Percentiles rank a stretch among this genome's conserved stretches.
phyloP scores from a whole-genome alignment of 2,113 vertebrate species.

The Lycaon pictus region DNA sequence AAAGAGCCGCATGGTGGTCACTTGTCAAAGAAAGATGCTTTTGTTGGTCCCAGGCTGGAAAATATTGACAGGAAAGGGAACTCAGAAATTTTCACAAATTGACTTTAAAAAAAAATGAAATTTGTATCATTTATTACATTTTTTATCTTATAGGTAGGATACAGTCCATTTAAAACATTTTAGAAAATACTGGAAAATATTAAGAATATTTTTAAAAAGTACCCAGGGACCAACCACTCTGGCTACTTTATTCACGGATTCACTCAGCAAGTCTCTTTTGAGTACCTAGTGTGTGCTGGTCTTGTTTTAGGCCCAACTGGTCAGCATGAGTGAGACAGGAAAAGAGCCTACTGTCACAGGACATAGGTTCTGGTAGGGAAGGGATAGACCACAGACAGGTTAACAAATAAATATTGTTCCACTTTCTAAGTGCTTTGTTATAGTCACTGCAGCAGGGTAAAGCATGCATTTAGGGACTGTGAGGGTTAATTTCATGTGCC shows the following conservation, averaged over 20 bases:
- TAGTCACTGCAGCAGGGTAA: fast-evolving
- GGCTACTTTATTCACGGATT: fast-evolving
- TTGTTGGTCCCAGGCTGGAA: background rate
- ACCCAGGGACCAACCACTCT: too few species aligned
- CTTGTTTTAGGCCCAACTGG: background rate
- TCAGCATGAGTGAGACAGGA: background rate
- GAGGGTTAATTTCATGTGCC: background rate
- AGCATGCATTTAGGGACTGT: fast-evolving
- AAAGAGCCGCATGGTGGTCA: background rate
- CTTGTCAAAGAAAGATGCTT: background rate
- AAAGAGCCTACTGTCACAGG: too few species aligned
- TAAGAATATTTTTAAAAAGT: background rate
- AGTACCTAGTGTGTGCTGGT: too few species aligned
- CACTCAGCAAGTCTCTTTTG: background rate
- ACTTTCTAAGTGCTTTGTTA: background rate
- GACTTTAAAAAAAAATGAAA: background rate
- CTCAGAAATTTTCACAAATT: background rate
- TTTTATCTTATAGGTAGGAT: background rate
- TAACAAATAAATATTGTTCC: background rate
- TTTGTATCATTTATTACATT: background rate
- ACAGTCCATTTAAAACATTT: background rate
- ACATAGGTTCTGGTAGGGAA: background rate
- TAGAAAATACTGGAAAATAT: background rate
- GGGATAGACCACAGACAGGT: background rate
- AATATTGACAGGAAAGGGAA: background rate